Evolutionary conservation across 2,113 vertebrate genomes (phyloP).

Genomic region (Silurus asotus): DNA sequence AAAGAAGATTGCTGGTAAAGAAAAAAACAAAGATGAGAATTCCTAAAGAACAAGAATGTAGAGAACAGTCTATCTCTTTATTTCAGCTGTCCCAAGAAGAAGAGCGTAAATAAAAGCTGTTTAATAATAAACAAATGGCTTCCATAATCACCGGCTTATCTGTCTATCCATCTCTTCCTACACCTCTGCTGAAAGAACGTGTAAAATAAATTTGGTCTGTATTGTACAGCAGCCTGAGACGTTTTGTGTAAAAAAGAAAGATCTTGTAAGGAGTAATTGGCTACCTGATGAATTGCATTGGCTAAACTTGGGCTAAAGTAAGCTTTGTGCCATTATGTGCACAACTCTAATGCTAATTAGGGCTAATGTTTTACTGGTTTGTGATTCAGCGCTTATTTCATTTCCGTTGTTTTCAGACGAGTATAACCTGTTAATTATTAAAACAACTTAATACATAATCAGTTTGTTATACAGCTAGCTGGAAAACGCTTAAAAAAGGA

Average conservation of each 20-base stretch:
- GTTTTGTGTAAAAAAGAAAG: slow-evolving; percentile 44
- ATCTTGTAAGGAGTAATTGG: slow-evolving; percentile 47
- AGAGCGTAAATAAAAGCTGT: not conserved
- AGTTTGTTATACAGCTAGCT: slow-evolving; percentile 2
- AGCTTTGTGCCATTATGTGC: slow-evolving; percentile 36
- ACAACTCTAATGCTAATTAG: slow-evolving; percentile 40
- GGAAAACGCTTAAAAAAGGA: not conserved
- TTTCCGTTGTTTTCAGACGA: slow-evolving; percentile 9
- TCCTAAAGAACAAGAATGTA: not conserved
- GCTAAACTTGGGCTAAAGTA: slow-evolving; percentile 42
- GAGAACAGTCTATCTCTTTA: not conserved
- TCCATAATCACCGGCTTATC: not conserved
- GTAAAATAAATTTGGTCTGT: not conserved
- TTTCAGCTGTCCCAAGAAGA: not conserved
- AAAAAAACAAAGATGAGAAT: not conserved
- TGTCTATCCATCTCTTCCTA: not conserved
- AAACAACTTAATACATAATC: not conserved
- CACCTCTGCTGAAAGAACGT: not conserved
- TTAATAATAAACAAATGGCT: not conserved
- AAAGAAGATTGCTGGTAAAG: not conserved
- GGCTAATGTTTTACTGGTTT: slow-evolving; percentile 37
- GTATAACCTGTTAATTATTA: slow-evolving; percentile 38
- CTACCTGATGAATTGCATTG: slow-evolving; percentile 61
- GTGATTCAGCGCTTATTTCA: slow-evolving; percentile 11
- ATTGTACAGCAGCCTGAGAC: slow-evolving; percentile 18